Evolutionary conservation across 64 coral and sea anemone species (phyloP), one percentile per base, ranked within the genome.

Genomic region (Montipora efflorescens): DNA sequence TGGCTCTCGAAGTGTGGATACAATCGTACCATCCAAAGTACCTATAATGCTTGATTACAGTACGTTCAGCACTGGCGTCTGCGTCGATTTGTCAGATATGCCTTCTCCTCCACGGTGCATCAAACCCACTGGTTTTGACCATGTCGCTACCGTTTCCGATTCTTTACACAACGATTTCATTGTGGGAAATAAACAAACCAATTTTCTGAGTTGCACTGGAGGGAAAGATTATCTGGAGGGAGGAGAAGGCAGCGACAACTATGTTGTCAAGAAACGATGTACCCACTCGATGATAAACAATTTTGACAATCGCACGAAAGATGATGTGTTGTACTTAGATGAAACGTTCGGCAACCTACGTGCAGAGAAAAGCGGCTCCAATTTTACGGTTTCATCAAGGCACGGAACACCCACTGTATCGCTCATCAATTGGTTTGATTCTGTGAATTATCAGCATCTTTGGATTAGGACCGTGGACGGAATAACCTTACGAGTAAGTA

Each of bases 31-130:
- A 18, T 55, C 18, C 64, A 92, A 92, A 84, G 51, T 92, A 59
- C 79, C 90, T 9, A 73, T 92, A 8, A 84, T 92, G 47, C 16
- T 92, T 22, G 90, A 92, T 75, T 84, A 92, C 52, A 74, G 14
- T 5, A n/a, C 66, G 10, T 71, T 21, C 5, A 75, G 4, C 2
- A 73, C 66, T 2, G 90, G 80, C 2, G 22, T 83, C 13, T 58
- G 73, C 57, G 79, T 92, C 44, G 79, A 92, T 59, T 44, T 92
- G 36, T 71, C 90, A 2, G 68, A 58, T 12, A 55, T 55, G 36
- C 36, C 36, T 55, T 9, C 10, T 5, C 43, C 1, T 19, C 4
- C 55, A 66, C 8, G 18, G 1, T 84, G 55, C 18, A 46, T 66
- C 59, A 84, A 84, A 66, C 55, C 55, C 19, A 14, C 21, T 44